A percentile compares a stretch with the other conserved stretches of the same genome.
These are phyloP conservation scores for Ichneumoninae sp. DNA, from an alignment of 2,888 invertebrate genomes.

Conservation along the genomic window DNA sequence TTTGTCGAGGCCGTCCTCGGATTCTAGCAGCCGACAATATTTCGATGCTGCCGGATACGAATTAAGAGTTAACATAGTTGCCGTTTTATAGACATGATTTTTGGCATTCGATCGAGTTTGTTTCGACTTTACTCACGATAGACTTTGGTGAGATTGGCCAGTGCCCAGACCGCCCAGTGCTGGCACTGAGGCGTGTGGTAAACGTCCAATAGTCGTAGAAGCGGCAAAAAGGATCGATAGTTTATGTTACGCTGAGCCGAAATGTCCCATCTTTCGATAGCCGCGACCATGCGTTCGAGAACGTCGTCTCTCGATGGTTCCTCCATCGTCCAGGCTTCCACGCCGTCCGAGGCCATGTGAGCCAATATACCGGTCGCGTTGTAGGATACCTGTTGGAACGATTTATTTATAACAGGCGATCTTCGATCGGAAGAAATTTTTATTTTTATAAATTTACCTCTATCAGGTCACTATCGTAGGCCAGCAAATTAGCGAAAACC, in stretches of 20 bases:
- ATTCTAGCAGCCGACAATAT: constrained; percentile 94
- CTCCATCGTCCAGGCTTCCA: constrained; percentile 91
- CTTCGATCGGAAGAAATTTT: not conserved
- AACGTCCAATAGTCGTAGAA: constrained; percentile 92
- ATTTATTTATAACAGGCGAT: not conserved
- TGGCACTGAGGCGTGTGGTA: constrained; percentile 96
- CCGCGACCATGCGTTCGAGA: constrained; percentile 90
- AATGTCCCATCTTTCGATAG: constrained; percentile 95
- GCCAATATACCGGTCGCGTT: constrained; percentile 98
- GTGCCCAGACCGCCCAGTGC: constrained; percentile 98
- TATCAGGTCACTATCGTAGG: constrained; percentile 95
- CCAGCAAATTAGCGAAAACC: constrained; percentile 94
- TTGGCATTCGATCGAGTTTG: not conserved
- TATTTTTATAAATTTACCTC: constrained; percentile 87
- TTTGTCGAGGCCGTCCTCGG: constrained; percentile 93
- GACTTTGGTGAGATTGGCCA: constrained; percentile 97
- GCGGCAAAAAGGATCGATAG: constrained; percentile 98
- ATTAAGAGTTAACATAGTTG: constrained; percentile 10
- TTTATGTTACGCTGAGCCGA: constrained; percentile 96
- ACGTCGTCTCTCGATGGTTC: constrained; percentile 90
- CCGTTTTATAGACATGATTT: constrained; percentile 5
- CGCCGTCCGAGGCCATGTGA: constrained; percentile 97
- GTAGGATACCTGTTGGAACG: constrained; percentile 90
- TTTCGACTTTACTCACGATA: constrained; percentile 89
- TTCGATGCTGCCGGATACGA: constrained; percentile 90